Evolutionary conservation across 2,113 vertebrate genomes (phyloP).

Genomic region (Ameiurus melas): DNA sequence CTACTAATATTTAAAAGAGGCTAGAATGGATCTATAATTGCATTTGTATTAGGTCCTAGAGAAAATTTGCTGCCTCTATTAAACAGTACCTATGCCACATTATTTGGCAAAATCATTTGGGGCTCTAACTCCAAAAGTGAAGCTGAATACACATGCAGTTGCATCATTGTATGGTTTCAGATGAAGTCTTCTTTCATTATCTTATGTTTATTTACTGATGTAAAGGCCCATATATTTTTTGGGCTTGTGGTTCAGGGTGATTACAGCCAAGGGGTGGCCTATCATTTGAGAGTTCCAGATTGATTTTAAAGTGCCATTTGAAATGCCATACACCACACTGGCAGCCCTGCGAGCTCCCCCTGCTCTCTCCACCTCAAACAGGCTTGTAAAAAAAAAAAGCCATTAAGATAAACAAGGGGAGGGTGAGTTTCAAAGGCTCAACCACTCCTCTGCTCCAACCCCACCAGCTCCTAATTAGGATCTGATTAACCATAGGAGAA

Average conservation of each 20-base stretch:
- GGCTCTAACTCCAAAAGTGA: conserved; percentile 1
- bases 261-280: conserved; percentile 60
- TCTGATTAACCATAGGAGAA: conserved; percentile 59
- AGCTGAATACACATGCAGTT: neutral
- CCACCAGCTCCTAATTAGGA: conserved; percentile 62
- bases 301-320: conserved; percentile 64
- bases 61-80: neutral
- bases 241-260: conserved; percentile 59
- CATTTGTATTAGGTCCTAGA: neutral
- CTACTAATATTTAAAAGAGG: neutral
- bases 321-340: conserved; percentile 48
- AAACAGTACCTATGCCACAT: neutral
- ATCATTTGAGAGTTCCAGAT: conserved; percentile 58
- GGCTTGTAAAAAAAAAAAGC: conserved; percentile 47
- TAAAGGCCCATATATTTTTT: conserved; percentile 2
- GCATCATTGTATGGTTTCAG: conserved; percentile 37
- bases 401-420: conserved; percentile 49
- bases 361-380: conserved; percentile 46
- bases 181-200: conserved; percentile 55
- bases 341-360: conserved; percentile 35
- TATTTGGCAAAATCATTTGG: neutral
- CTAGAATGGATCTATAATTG: neutral
- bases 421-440: conserved; percentile 48
- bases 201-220: conserved; percentile 62
- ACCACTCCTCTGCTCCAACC: conserved; percentile 45